Base-by-base conservation (phyloP, 2,797 vertebrate genomes). In the Amblyraja radiata region DNA sequence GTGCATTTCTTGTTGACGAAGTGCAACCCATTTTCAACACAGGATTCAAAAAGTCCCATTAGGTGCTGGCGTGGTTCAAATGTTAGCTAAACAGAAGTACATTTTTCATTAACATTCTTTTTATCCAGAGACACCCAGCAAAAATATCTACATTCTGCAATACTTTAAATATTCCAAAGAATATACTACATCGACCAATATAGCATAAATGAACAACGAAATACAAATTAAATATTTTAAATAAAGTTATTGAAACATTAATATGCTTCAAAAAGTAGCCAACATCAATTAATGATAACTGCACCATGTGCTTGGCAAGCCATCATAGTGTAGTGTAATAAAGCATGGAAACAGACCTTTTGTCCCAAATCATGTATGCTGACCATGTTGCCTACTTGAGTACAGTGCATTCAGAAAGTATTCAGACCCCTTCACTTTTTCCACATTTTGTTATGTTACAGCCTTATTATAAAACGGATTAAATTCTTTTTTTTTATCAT, bases 11-110 rank as follows among this genome's bases (percentile, higher is more conserved):
- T 98, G 93, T 93, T 94, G 74, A 97, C 94, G 93, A 97, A 98
- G 94, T 95, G 95, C 93, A 98, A 96, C 65, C 97, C 97, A n/a
- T 96, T 95, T 93, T 98, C 97, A 93, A 98, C 96, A 71, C 97
- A 96, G 90, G 94, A 94, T 65, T 94, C 94, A 95, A 98, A 98
- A 94, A 98, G 96, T 73, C 96, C 96, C 95, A 98, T 93, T 93
- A 98, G 94, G 94, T 96, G 97, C 36, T 93, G 93, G 71, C 94
- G 93, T 39, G 97, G 95, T 80, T 96, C 93, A 0, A 95, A 96
- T 93, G 95, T 96, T 36, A 97, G 93, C 97, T 98, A 93, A 93
- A 95, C 94, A 93, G 79, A 78, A 94, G 93, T 93, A n/a, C 93
- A 94, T 94, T 1, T 92, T 90, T 90, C 1, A 90, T 46, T 11